Percentiles rank a stretch among this genome's conserved stretches.
These are phyloP conservation scores for Phaethon lepturus DNA, from an alignment of 2,113 vertebrate species.

Conservation along the genomic window DNA sequence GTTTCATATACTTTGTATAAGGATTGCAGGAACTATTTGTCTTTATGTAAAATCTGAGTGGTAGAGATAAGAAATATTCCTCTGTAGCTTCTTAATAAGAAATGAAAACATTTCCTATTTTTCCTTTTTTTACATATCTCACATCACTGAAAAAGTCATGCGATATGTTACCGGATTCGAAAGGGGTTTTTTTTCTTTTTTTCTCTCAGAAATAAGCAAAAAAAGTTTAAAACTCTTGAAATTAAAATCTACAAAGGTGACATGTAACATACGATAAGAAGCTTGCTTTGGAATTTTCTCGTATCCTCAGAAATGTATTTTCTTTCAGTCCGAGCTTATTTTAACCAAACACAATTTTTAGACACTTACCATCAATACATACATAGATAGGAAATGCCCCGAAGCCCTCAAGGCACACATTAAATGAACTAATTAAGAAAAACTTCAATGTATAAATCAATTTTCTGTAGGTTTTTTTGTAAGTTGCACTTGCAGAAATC, in stretches of 20 bases:
- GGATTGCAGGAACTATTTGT: neutral
- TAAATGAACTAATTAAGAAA: constrained; percentile 20
- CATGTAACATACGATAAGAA: neutral
- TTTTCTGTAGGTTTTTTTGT: neutral
- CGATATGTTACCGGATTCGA: neutral
- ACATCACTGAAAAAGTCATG: neutral
- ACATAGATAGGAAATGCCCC: neutral
- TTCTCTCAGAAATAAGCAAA: neutral
- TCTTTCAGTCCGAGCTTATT: neutral
- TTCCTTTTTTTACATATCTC: neutral
- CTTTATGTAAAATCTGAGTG: neutral
- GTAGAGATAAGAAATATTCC: neutral
- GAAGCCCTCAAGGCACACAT: neutral
- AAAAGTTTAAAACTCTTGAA: neutral
- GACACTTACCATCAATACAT: neutral
- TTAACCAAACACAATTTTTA: constrained; percentile 24
- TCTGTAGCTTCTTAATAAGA: constrained; percentile 2
- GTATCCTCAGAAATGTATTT: neutral
- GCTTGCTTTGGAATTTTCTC: neutral
- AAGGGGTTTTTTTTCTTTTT: neutral
- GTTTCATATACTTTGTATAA: neutral
- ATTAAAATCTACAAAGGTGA: neutral
- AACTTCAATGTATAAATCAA: neutral
- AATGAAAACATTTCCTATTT: neutral
- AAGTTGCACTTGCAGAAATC: neutral